Evolutionary conservation across 2,888 invertebrate species (phyloP), one percentile per base, ranked within the genome.

Genomic region (Caprella mutica): DNA sequence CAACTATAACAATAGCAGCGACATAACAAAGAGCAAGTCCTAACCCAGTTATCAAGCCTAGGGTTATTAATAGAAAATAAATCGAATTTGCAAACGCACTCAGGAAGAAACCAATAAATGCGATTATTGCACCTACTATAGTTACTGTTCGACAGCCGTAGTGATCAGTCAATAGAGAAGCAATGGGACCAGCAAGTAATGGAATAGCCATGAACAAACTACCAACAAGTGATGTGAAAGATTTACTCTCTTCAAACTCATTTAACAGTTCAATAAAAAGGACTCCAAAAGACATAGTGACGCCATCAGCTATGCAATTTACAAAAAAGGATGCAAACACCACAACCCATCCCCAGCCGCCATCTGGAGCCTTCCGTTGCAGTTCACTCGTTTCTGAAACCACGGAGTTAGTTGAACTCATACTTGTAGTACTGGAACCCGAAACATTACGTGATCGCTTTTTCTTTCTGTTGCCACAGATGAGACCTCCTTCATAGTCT

Each of bases 261-360:
- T 85, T 81, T 57, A 88, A 77, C 69, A 93, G 85, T 70, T 89
- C 85, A 2, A 86, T 83, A 73, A 81, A 91, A 69, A 93, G 83
- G 4, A 92, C 84, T 55, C 93, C 93, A 72, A 92, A 92, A 65
- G 87, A 87, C 75, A 91, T 90, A 1, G 89, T 89, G 66, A 91
- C 83, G 2, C 93, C 93, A 72, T 93, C 93, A 39, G 89, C 89
- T 68, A 93, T 88, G 64, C 90, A 77, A 71, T 90, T 90, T 65
- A 90, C 85, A 75, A 90, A 78, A 72, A 93, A 92, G 0, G 89
- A 84, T 24, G 88, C 88, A 61, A 84, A 81, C 0, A 92, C 91
- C 52, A 93, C 81, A 29, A 92, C 84, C 92, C 92, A 93, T 5
- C 91, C 91, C 85, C 86, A 91, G 14, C 91, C 90, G 9, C 89